Evolutionary conservation across 2,797 vertebrate species (phyloP).

Genomic region (Anabacerthia variegaticeps): DNA sequence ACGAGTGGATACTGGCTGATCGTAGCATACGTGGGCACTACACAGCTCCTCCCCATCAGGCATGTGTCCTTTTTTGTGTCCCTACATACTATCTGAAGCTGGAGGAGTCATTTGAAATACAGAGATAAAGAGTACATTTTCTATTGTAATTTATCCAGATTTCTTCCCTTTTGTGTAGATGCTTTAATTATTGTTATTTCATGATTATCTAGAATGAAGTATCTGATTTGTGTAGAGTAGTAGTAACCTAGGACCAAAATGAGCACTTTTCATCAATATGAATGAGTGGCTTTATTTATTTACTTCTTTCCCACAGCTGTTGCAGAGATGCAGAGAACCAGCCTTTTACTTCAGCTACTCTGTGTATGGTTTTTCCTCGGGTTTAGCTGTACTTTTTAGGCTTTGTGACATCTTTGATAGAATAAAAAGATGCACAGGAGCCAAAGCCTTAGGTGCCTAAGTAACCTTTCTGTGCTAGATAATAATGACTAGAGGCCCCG

Average conservation of each 20-base stretch:
- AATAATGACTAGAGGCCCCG: neutral
- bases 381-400: neutral
- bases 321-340: neutral
- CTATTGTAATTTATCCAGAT: neutral
- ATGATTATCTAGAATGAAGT: neutral
- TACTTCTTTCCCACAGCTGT: neutral
- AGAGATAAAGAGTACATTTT: neutral
- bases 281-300: neutral
- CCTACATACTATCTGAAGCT: neutral
- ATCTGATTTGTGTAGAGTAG: neutral
- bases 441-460: neutral
- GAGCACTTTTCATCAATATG: neutral
- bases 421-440: neutral
- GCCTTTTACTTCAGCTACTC: neutral
- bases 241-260: neutral
- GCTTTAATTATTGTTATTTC: neutral
- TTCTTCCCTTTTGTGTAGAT: neutral
- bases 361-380: neutral
- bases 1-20: neutral
- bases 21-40: neutral
- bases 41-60: neutral
- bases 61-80: neutral
- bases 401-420: neutral
- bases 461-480: neutral
- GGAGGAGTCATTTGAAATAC: neutral